Evolutionary conservation across 2,797 vertebrate species (phyloP).

Genomic region (Dermochelys coriacea): DNA sequence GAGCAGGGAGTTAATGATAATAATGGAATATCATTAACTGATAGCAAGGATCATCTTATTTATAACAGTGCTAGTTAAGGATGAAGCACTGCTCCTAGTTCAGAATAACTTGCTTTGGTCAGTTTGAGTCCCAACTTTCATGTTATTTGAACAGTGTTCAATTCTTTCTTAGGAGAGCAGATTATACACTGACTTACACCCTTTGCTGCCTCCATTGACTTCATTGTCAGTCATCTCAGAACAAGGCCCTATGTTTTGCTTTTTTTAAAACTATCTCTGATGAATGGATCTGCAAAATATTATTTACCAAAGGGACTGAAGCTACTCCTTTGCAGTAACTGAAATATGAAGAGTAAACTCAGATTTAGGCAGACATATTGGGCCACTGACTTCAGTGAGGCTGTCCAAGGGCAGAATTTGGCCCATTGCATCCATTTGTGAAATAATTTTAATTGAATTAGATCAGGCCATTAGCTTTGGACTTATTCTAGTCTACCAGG

Average conservation of each 20-base stretch:
- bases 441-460: constrained; percentile 53
- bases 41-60: background rate
- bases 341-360: background rate
- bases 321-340: background rate
- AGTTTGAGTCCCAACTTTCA: constrained; percentile 27
- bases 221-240: constrained; percentile 44
- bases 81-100: background rate
- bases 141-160: background rate
- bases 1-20: background rate
- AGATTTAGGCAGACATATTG: background rate
- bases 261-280: background rate
- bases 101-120: constrained; percentile 31
- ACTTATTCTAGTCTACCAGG: constrained; percentile 61
- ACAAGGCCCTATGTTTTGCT: background rate
- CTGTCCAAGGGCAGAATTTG: background rate
- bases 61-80: rapidly evolving
- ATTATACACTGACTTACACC: constrained; percentile 15
- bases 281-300: constrained; percentile 44
- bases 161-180: constrained; percentile 45
- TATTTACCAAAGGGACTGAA: constrained; percentile 52
- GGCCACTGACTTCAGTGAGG: constrained; percentile 7
- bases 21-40: background rate
- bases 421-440: rapidly evolving
- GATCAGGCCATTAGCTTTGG: constrained; percentile 61
- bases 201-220: background rate